Conservation (phyloP, 2,888 invertebrate genomes). For the Maniola hyperantus region DNA sequence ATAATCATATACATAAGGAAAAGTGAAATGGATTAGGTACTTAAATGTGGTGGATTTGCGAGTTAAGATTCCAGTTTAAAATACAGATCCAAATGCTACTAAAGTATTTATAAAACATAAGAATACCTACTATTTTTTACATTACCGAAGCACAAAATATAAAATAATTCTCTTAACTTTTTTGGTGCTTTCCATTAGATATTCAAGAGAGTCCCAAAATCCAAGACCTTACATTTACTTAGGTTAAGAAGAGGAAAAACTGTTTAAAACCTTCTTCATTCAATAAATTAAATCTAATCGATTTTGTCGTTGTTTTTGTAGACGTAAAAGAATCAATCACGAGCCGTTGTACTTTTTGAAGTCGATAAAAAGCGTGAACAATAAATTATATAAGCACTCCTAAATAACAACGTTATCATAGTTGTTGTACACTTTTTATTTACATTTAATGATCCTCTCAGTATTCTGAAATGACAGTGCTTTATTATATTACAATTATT, state of each 20-base stretch:
- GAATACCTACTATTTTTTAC: too few species aligned
- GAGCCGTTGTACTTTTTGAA: background rate
- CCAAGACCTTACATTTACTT: too few species aligned
- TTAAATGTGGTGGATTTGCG: background rate
- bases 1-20: too few species aligned
- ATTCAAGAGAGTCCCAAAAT: too few species aligned
- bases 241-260: background rate
- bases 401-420: background rate
- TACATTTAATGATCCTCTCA: background rate
- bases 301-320: background rate
- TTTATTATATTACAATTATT: background rate
- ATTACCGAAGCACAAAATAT: too few species aligned
- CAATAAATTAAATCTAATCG: background rate
- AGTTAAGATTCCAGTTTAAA: background rate
- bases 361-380: constrained; percentile 5
- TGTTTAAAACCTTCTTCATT: background rate
- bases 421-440: background rate
- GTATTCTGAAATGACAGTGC: background rate
- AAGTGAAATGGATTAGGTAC: background rate
- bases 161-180: too few species aligned
- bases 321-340: constrained; percentile 1
- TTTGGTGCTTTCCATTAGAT: too few species aligned
- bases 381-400: constrained; percentile 7
- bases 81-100: background rate
- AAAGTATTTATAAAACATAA: too few species aligned